phyloP scores from a whole-genome alignment of 1,140 invertebrate species.

The Plectrocnemia conspersa region DNA sequence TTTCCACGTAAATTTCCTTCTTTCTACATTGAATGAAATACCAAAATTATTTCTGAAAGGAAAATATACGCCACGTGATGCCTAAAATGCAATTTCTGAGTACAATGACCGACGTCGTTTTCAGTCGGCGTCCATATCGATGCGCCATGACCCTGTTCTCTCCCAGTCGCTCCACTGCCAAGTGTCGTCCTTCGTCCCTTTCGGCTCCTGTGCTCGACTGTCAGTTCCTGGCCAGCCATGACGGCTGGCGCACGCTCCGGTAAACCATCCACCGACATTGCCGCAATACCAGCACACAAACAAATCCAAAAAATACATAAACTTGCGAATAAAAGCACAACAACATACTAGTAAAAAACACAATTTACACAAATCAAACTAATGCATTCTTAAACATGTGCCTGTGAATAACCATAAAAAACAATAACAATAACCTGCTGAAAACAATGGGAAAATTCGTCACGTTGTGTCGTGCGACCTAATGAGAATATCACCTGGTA shows the following conservation, averaged over 20 bases:
- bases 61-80: no score
- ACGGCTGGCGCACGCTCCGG: not conserved
- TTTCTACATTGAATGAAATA: no score
- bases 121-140: slow-evolving; percentile 1
- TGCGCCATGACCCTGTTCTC: not conserved
- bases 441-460: not conserved
- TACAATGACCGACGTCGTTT: no score
- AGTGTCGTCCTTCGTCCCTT: not conserved
- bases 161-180: not conserved
- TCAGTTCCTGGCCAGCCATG: not conserved
- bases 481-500: not conserved
- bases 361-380: not conserved
- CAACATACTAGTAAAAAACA: not conserved
- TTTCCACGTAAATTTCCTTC: no score
- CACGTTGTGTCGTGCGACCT: not conserved
- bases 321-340: no score
- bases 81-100: no score
- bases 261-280: not conserved
- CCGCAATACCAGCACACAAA: not conserved
- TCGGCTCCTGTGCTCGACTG: not conserved
- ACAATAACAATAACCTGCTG: not conserved
- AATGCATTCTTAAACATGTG: not conserved
- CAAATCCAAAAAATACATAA: no score
- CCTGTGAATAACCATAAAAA: not conserved
- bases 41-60: no score